Conservation (phyloP, 2,797 vertebrate species). For the Paguma larvata region DNA sequence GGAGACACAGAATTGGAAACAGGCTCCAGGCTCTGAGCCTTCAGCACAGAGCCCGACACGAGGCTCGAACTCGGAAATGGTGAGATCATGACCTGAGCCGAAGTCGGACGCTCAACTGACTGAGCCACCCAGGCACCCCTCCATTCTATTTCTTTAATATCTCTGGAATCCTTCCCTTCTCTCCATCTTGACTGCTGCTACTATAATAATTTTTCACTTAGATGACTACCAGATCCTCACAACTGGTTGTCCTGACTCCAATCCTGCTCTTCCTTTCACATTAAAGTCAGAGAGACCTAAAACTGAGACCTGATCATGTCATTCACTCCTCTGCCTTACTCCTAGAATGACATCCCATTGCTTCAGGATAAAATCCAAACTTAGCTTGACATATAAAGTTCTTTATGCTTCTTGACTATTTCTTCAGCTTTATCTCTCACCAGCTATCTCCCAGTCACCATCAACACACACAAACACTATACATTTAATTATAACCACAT, state of each 20-base stretch:
- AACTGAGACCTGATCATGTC: not conserved
- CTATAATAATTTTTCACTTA: not conserved
- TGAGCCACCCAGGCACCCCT: too few relatives aligned
- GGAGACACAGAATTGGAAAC: too few relatives aligned
- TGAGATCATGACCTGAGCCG: too few relatives aligned
- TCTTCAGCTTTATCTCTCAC: not conserved
- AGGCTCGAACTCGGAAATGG: too few relatives aligned
- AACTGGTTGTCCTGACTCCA: not conserved
- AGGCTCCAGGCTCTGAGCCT: too few relatives aligned
- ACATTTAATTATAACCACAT: not conserved
- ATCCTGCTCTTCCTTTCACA: not conserved
- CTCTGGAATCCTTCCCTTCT: not conserved
- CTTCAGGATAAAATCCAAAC: slow-evolving; percentile 13
- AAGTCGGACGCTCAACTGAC: too few relatives aligned
- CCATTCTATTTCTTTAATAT: not conserved
- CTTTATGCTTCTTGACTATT: not conserved
- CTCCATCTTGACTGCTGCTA: not conserved
- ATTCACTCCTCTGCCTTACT: not conserved
- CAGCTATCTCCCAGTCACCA: not conserved
- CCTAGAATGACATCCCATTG: not conserved
- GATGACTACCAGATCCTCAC: not conserved
- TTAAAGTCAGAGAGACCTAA: not conserved
- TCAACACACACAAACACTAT: not conserved
- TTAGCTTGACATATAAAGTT: not conserved
- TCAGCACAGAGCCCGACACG: too few relatives aligned